Evolutionary conservation across 2,888 invertebrate genomes (phyloP).

Genomic region (Andrena bucephala): DNA sequence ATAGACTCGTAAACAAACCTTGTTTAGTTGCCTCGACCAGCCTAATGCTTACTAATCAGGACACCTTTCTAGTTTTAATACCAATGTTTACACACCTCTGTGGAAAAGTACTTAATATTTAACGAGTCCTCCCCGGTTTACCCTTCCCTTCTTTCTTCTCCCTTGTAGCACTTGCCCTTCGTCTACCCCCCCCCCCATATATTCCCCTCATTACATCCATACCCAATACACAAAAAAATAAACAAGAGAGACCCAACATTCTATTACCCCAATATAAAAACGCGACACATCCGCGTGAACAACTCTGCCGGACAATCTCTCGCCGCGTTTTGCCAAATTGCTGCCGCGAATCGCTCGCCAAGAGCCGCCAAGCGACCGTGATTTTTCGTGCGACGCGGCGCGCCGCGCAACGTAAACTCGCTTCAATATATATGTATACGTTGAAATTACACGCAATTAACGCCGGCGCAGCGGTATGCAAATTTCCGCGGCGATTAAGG

Average conservation of each 20-base stretch:
- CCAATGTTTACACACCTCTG: no score
- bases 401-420: not conserved
- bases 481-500: conserved; percentile 34
- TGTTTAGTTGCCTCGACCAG: no score
- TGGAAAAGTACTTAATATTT: no score
- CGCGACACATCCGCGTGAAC: not conserved
- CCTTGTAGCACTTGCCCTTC: no score
- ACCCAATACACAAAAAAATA: not conserved
- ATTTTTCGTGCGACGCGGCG: not conserved
- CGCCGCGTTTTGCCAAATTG: not conserved
- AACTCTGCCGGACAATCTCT: not conserved
- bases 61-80: no score
- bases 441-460: conserved; percentile 30
- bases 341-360: not conserved
- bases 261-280: not conserved
- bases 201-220: not conserved
- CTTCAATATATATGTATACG: not conserved
- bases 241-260: not conserved
- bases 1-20: no score
- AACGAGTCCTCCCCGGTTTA: no score
- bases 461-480: conserved; percentile 13
- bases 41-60: no score
- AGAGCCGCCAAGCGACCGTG: not conserved
- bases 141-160: no score
- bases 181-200: no score